Evolutionary conservation across 2,797 vertebrate species (phyloP), one percentile per base, ranked within the genome.

Genomic region (Tadarida brasiliensis): DNA sequence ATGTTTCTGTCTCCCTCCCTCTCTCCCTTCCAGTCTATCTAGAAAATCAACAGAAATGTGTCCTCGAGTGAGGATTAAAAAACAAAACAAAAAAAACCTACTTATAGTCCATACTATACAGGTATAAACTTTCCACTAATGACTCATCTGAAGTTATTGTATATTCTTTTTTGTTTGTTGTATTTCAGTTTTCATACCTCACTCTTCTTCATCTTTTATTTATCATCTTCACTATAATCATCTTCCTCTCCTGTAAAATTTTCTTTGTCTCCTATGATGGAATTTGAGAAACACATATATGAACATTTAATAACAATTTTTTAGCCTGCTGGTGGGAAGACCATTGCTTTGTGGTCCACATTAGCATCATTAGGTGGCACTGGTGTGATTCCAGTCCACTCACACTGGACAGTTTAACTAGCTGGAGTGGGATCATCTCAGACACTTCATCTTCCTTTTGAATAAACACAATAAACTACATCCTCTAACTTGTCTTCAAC

Each of bases 141-240:
- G 59, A 70, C 14, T 90, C 77, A 65, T 30, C 20, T 77, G 33
- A 89, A 91, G 30, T 70, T 54, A 47, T 59, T 22, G 70, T 71
- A 33, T 35, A 28, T 35, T 86, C 44, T 68, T 89, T 44, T 67
- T 16, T 68, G 86, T 35, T 1, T 44, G 16, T 51, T 39, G 24
- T 47, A 28, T 54, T 93, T 88, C 39, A 39, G 44, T 91, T 94
- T 94, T 57, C 94, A 65, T 91, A 98, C 83, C 85, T 94, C n/a
- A 56, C 28, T 82, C 54, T 80, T 94, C 76, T 87, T 93, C 19
- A 11, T 85, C 16, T 67, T 76, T 88, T 78, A 93, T 68, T 59
- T 26, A 61, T 84, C 5, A 30, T 74, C 33, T 2, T 90, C 63
- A 10, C 2, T 22, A 14, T 67, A 33, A 49, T 7, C 22, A 44